Percentiles rank a stretch among this genome's conserved stretches.
phyloP scores from a whole-genome alignment of 1,140 invertebrate genomes.

The Ptiloglossa arizonensis region DNA sequence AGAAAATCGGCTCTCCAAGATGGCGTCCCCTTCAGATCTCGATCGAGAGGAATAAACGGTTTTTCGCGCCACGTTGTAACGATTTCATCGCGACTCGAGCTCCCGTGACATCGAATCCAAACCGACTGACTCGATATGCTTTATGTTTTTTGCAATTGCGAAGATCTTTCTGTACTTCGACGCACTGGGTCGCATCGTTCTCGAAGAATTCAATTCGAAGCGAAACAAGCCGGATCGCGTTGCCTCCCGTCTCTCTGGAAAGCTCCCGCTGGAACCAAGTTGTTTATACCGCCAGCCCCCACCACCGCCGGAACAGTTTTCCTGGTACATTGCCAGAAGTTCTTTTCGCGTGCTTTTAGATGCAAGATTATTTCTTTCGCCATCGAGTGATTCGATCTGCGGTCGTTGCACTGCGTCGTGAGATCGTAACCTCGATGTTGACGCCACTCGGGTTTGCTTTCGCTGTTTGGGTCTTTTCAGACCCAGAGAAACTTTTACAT shows the following conservation, averaged over 20 bases:
- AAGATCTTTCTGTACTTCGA: not conserved
- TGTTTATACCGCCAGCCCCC: constrained; percentile 6
- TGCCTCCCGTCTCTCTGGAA: not conserved
- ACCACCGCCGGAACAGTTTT: not conserved
- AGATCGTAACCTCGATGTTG: too few species aligned
- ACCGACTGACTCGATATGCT: not conserved
- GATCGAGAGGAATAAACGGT: too few species aligned
- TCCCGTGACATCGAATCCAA: not conserved
- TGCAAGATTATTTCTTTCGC: not conserved
- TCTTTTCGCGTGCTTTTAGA: not conserved
- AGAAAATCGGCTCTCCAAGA: too few species aligned
- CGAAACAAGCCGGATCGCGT: constrained; percentile 20
- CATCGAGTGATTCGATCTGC: not conserved
- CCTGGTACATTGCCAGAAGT: constrained; percentile 18
- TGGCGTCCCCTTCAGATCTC: too few species aligned
- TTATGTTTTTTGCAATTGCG: not conserved
- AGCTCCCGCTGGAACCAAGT: not conserved
- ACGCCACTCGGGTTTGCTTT: too few species aligned
- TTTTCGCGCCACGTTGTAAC: not conserved
- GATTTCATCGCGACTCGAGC: not conserved
- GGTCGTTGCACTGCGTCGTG: too few species aligned
- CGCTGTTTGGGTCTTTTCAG: too few species aligned
- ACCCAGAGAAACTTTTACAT: too few species aligned
- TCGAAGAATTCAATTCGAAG: constrained; percentile 4
- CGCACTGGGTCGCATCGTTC: too few species aligned